Base-by-base conservation (phyloP, 2,797 vertebrate species). In the Echeneis naucrates region DNA sequence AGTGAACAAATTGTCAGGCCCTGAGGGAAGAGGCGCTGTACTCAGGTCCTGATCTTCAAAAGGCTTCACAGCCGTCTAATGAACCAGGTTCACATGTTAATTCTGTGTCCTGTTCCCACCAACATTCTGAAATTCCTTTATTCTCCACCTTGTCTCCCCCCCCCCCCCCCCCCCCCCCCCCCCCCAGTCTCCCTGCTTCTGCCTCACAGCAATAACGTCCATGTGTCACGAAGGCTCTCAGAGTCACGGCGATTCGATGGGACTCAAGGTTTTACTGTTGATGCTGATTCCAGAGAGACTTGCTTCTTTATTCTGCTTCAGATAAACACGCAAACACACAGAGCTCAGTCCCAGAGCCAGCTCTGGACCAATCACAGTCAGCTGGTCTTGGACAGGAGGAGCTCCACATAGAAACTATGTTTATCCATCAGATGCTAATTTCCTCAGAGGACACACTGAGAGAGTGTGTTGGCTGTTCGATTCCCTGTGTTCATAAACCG, bases 231-330 rank as follows among this genome's bases (percentile, higher is more conserved):
- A 92, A 95, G 94, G 93, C 91, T 92, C 92, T 92, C 94, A 96
- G 94, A 95, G 96, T 96, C 95, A 96, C 95, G 92, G 94, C 89
- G 92, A 94, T 94, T 91, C 92, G 94, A 95, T 95, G 95, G 95
- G 95, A 94, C 92, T 95, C 93, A 94, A 95, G 95, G 94, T 95
- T 93, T 96, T 95, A 95, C 94, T 94, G 90, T 95, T 92, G 91
- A 91, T 90, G 92, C 88, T 30, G 30, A 30, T 30, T 30, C 30
- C 30, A 30, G 30, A 30, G n/a, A n/a, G 48, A 79, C 73, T 89
- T 83, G 86, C 76, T 84, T 95, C 95, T 95, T 96, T 95, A 88
- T 94, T 95, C 94, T 93, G 89, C 93, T 93, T 96, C 94, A 95
- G 95, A 96, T 96, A 94, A 96, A 93, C 87, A 94, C n/a, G n/a